Evolutionary conservation across 1,140 invertebrate species (phyloP).

Genomic region (Chlorops oryzae): DNA sequence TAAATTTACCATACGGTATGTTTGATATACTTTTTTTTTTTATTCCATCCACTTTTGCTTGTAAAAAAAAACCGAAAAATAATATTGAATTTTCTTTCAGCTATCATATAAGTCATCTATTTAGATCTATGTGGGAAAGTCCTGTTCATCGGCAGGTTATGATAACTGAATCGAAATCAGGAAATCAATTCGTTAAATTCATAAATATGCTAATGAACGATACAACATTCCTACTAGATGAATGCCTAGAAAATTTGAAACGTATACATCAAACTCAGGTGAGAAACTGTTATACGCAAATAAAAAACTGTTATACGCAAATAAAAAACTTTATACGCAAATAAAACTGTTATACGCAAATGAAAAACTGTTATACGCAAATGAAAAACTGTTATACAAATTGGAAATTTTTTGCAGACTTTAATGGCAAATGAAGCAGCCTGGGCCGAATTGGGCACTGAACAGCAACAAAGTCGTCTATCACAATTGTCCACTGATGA

Average conservation of each 20-base stretch:
- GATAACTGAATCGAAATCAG: conserved; percentile 75
- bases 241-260: conserved; percentile 90
- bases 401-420: conserved; percentile 12
- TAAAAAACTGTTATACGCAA: neutral
- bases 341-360: neutral
- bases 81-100: conserved; percentile 26
- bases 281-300: too few species aligned
- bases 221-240: conserved; percentile 94
- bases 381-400: neutral
- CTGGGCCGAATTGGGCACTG: conserved; percentile 61
- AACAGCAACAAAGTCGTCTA: conserved; percentile 70
- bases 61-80: neutral
- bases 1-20: conserved; percentile 88
- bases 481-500: conserved; percentile 84
- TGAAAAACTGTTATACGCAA: neutral
- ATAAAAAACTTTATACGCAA: neutral
- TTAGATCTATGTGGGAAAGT: conserved; percentile 82
- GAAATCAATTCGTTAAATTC: conserved; percentile 94
- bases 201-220: conserved; percentile 99
- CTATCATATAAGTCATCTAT: conserved; percentile 94
- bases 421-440: conserved; percentile 64
- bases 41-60: neutral
- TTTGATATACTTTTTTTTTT: neutral
- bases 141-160: conserved; percentile 61
- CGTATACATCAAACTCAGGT: conserved; percentile 93